Evolutionary conservation across 2,888 invertebrate species (phyloP), one percentile per base, ranked within the genome.

Genomic region (Netelia inedita): DNA sequence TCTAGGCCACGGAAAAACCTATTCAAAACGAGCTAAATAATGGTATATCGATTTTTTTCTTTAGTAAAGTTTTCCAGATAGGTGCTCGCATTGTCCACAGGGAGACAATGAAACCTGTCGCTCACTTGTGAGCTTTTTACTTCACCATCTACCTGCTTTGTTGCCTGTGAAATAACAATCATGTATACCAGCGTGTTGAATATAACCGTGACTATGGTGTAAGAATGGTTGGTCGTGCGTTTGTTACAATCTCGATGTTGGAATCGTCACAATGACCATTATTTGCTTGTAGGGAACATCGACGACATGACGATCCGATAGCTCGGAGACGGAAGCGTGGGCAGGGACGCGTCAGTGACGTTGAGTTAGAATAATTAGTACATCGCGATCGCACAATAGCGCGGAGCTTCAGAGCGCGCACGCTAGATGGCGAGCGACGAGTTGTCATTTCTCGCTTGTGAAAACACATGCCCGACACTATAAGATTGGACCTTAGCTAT

Each of bases 31-130:
- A 28, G 43, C 28, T 10, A 16, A 21, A 74, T 61, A 76, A 82
- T 65, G 81, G 81, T 65, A 46, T 57, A 82, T 82, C 43, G 75
- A 76, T 82, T 82, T 63, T 75, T 14, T 14, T 41, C 23, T 35
- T 16, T 9, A 10, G 55, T 16, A 82, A 76, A 82, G 65, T 82
- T 82, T 75, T 59, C 57, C 55, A 59, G 55, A 35, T 63, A 63
- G 81, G 6, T 41, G 55, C 23, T 61, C 19, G 28, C 71, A 71
- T 82, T 82, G 81, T 82, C 46, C 19, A n/a, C n/a, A 16, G 55
- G 35, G 14, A 16, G 23, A 82, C 71, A 76, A 76, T 71, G 76
- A 50, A 43, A 14, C 57, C 53, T 59, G 69, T 59, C 68, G 68
- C 46, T 35, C 57, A 14, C 28, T 55, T n/a, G 53, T 69, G 53